Conservation (phyloP, 2,113 vertebrate species). For the Pithys albifrons region DNA sequence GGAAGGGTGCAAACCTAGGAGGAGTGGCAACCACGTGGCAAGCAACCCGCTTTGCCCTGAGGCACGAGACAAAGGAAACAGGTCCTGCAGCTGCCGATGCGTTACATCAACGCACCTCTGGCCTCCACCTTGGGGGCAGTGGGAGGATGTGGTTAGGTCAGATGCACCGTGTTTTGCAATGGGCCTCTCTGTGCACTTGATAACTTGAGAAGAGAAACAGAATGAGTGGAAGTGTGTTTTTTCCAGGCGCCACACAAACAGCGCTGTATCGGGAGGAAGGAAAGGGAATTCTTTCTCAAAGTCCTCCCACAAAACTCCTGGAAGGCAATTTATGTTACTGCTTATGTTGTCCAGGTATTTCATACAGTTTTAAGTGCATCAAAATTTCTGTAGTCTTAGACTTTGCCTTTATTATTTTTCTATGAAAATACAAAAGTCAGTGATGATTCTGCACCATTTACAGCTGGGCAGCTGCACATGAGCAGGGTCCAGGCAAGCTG, state of each 20-base stretch:
- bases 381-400: not conserved
- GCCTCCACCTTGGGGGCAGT: not conserved
- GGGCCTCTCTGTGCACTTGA: not conserved
- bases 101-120: rapidly evolving
- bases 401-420: not conserved
- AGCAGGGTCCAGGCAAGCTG: not conserved
- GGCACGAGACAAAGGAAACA: not conserved
- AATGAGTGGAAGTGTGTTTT: not conserved
- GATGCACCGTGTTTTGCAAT: not conserved
- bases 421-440: not conserved
- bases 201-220: not conserved
- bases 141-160: not conserved
- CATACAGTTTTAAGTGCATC: not conserved
- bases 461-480: not conserved
- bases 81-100: not conserved
- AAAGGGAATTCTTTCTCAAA: not conserved
- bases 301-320: not conserved
- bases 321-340: not conserved
- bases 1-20: not conserved
- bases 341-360: not conserved
- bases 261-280: rapidly evolving
- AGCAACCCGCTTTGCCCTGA: not conserved
- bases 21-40: not conserved
- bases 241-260: not conserved
- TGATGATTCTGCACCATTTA: not conserved